phyloP scores from a whole-genome alignment of 2,888 invertebrate genomes.

The Carterocephalus palaemon region DNA sequence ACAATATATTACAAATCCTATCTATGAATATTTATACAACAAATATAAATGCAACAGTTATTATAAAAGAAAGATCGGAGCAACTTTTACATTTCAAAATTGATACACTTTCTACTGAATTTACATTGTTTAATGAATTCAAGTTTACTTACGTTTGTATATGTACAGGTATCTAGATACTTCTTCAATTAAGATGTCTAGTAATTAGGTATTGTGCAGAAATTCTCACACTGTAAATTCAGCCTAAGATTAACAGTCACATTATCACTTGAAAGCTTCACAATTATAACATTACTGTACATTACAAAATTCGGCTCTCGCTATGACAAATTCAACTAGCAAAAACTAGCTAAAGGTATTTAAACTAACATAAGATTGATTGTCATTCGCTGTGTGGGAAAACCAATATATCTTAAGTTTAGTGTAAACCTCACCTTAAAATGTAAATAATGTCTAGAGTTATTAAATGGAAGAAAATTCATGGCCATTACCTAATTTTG shows the following conservation, averaged over 20 bases:
- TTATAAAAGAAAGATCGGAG: conserved; percentile 15
- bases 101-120: neutral
- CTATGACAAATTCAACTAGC: conserved; percentile 34
- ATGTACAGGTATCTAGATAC: no score
- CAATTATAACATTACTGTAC: conserved; percentile 12
- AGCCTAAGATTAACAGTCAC: neutral
- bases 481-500: conserved; percentile 8
- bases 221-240: conserved; percentile 12
- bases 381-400: no score
- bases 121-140: conserved; percentile 4
- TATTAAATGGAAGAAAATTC: conserved; percentile 17
- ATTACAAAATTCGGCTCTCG: conserved; percentile 3
- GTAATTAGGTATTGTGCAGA: no score
- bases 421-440: conserved; percentile 6
- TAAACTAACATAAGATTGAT: no score
- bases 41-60: conserved; percentile 42
- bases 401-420: no score
- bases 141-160: no score
- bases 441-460: conserved; percentile 10
- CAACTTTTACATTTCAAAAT: conserved; percentile 12
- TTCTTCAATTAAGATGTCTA: no score
- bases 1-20: conserved; percentile 58
- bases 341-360: conserved; percentile 36
- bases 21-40: conserved; percentile 46
- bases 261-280: conserved; percentile 1